Evolutionary conservation across 2,888 invertebrate species (phyloP).

Genomic region (Napeogenes sylphis): DNA sequence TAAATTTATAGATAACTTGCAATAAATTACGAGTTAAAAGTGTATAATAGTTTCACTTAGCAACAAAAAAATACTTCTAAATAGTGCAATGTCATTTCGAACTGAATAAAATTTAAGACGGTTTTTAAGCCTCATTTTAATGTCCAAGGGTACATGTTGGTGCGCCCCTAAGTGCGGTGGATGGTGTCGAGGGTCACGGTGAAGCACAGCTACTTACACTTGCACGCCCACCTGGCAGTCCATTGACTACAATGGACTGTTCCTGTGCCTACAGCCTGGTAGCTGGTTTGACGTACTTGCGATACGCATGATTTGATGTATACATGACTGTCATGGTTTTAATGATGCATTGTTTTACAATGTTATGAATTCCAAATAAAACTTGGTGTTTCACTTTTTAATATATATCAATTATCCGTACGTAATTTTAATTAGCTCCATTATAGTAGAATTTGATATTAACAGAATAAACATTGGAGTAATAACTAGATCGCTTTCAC

Average conservation of each 20-base stretch:
- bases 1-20: not conserved
- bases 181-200: conserved; percentile 44
- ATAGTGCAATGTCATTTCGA: conserved; percentile 27
- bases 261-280: conserved; percentile 58
- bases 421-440: not conserved
- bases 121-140: conserved; percentile 18
- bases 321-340: conserved; percentile 1
- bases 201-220: conserved; percentile 56
- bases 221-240: conserved; percentile 71
- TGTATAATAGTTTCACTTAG: conserved; percentile 12
- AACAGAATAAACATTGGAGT: conserved; percentile 26
- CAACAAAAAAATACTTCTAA: not conserved
- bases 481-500: conserved; percentile 63
- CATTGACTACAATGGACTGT: conserved; percentile 73
- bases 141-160: conserved; percentile 31
- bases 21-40: conserved; percentile 5
- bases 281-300: conserved; percentile 38
- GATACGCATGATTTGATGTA: not conserved
- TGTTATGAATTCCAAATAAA: conserved; percentile 3
- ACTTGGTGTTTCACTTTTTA: not conserved
- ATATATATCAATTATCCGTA: not conserved
- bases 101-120: conserved; percentile 28
- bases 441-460: not conserved
- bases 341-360: conserved; percentile 9
- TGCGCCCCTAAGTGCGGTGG: conserved; percentile 32